A percentile compares a stretch with the other conserved stretches of the same genome.
phyloP scores from a whole-genome alignment of 2,797 vertebrate species.

The Premnoplex brunnescens region DNA sequence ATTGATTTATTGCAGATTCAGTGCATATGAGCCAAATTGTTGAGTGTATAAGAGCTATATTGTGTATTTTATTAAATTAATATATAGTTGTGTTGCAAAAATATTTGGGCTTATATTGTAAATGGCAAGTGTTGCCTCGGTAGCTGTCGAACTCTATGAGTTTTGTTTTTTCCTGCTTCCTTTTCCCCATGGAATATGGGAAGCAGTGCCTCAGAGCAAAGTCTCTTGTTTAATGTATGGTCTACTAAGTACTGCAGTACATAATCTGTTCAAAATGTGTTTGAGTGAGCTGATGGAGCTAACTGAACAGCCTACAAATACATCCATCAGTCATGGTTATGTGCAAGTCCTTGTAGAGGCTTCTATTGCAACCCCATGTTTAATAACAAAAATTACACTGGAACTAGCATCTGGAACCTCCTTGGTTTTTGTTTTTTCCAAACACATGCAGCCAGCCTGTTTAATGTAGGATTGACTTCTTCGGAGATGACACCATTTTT shows the following conservation, averaged over 20 bases:
- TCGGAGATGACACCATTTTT: constrained; percentile 42
- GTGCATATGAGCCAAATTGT: constrained; percentile 99
- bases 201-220: constrained; percentile 91
- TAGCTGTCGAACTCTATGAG: constrained; percentile 99
- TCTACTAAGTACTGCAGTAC: constrained; percentile 87
- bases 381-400: constrained; percentile 72
- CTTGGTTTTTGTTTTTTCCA: constrained; percentile 7
- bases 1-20: constrained; percentile 99
- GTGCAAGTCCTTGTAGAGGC: constrained; percentile 81
- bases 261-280: constrained; percentile 92
- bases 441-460: constrained; percentile 22
- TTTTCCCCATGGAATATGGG: constrained; percentile 81
- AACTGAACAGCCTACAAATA: constrained; percentile 67
- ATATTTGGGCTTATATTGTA: constrained; percentile 99
- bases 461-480: constrained; percentile 56
- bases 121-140: constrained; percentile 99
- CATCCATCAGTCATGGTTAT: constrained; percentile 74
- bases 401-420: constrained; percentile 65
- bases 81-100: constrained; percentile 99
- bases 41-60: constrained; percentile 99
- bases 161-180: constrained; percentile 89
- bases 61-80: constrained; percentile 99
- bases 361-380: constrained; percentile 71
- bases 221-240: constrained; percentile 90
- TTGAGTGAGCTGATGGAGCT: constrained; percentile 80